Conservation (phyloP, 2,888 invertebrate genomes). For the Melipona bicolor region DNA sequence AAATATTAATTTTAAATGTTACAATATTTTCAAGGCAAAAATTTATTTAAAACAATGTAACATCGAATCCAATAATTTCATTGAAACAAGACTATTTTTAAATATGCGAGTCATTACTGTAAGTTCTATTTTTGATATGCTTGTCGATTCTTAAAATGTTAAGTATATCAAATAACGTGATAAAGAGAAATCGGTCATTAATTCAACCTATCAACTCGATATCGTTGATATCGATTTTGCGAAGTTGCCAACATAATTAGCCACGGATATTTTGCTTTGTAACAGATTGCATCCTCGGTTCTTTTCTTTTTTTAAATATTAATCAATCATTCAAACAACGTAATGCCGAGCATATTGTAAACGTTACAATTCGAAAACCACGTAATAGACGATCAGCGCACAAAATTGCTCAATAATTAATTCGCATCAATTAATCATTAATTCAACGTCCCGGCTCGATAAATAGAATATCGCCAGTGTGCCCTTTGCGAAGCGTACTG, state of each 20-base stretch:
- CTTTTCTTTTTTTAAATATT: neutral
- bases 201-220: neutral
- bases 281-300: neutral
- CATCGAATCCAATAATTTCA: too few relatives aligned
- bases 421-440: conserved; percentile 17
- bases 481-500: neutral
- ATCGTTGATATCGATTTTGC: neutral
- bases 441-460: neutral
- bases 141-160: too few relatives aligned
- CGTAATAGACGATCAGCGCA: too few relatives aligned
- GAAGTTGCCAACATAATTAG: neutral
- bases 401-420: conserved; percentile 9
- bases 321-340: neutral
- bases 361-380: neutral
- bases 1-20: neutral
- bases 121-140: too few relatives aligned
- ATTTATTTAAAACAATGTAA: too few relatives aligned
- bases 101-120: too few relatives aligned
- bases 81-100: too few relatives aligned
- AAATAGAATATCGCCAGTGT: neutral
- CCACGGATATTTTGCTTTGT: neutral
- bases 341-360: neutral
- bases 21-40: too few relatives aligned
- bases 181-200: neutral
- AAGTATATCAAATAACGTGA: too few relatives aligned